Evolutionary conservation across 2,797 vertebrate genomes (phyloP).

Genomic region (Lagocephalus sceleratus): DNA sequence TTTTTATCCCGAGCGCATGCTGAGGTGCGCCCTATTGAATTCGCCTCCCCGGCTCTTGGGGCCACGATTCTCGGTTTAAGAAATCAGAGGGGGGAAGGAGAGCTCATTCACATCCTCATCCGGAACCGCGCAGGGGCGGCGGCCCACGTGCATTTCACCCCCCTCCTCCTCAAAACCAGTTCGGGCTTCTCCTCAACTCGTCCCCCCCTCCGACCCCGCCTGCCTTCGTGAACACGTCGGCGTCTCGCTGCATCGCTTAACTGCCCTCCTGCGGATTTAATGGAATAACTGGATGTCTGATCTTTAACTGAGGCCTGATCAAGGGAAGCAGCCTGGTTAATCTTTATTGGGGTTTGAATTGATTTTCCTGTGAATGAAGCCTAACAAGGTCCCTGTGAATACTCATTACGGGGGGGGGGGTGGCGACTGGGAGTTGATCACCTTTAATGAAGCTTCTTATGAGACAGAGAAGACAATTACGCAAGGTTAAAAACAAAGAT

Average conservation of each 20-base stretch:
- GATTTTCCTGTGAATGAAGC: constrained; percentile 54
- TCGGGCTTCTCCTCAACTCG: constrained; percentile 17
- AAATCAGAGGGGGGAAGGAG: constrained; percentile 38
- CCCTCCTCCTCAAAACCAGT: constrained; percentile 5
- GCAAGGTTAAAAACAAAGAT: background rate
- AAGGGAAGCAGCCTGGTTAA: constrained; percentile 47
- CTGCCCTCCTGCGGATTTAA: constrained; percentile 48
- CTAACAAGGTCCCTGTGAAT: constrained; percentile 67
- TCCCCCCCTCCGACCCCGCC: constrained; percentile 10
- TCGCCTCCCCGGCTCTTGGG: constrained; percentile 29
- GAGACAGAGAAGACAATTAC: constrained; percentile 48
- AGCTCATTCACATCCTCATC: constrained; percentile 23
- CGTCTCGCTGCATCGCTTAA: constrained; percentile 21
- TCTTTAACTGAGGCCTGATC: constrained; percentile 60
- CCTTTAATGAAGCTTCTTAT: constrained; percentile 54
- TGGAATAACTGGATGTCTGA: constrained; percentile 55
- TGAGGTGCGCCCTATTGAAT: constrained; percentile 24
- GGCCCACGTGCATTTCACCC: constrained; percentile 22
- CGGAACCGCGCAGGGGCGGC: constrained; percentile 34
- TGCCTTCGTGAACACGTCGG: constrained; percentile 19
- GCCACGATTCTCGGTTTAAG: constrained; percentile 41
- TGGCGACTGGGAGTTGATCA: constrained; percentile 41
- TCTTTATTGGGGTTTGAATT: constrained; percentile 59
- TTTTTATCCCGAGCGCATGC: constrained; percentile 28
- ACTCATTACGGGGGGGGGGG: constrained; percentile 44